Percentiles rank a stretch among this genome's conserved stretches.
These are phyloP conservation scores for Ridgeia piscesae DNA, from an alignment of 1,140 invertebrate genomes.

Conservation along the genomic window DNA sequence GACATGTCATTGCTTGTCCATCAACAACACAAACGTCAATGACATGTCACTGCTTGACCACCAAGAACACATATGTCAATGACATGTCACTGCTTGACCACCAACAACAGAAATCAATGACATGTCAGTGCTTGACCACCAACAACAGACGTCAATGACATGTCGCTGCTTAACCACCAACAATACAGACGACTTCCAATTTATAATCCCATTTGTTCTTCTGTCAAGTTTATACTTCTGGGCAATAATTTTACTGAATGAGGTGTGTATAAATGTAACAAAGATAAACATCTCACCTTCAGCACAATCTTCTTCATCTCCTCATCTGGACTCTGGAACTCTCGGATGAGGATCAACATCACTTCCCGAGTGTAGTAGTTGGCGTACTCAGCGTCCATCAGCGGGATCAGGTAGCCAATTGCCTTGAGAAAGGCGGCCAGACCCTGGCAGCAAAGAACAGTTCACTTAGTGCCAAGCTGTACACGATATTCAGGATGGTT, in stretches of 20 bases:
- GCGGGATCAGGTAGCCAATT: constrained; percentile 97
- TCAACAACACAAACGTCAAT: constrained; percentile 72
- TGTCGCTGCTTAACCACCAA: neutral
- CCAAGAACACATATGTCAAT: constrained; percentile 53
- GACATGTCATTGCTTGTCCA: neutral
- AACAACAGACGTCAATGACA: neutral
- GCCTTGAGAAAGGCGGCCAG: constrained; percentile 98
- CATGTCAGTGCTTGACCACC: neutral
- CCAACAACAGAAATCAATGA: too few species aligned
- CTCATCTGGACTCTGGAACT: constrained; percentile 99
- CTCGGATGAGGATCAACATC: constrained; percentile 98
- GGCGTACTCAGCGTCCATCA: constrained; percentile 99
- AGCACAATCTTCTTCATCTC: constrained; percentile 99
- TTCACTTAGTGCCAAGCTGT: neutral
- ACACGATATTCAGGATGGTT: neutral
- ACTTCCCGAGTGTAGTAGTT: constrained; percentile 99
- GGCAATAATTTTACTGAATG: too few species aligned
- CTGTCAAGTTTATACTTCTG: too few species aligned
- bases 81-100: constrained; percentile 42
- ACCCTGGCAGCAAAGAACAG: constrained; percentile 60
- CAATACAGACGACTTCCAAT: too few species aligned
- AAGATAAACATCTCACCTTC: constrained; percentile 67
- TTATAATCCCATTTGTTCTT: too few species aligned
- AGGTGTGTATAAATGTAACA: constrained; percentile 45
- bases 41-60: constrained; percentile 99